Evolutionary conservation across 2,888 invertebrate species (phyloP).

Genomic region (Limenitis camilla): DNA sequence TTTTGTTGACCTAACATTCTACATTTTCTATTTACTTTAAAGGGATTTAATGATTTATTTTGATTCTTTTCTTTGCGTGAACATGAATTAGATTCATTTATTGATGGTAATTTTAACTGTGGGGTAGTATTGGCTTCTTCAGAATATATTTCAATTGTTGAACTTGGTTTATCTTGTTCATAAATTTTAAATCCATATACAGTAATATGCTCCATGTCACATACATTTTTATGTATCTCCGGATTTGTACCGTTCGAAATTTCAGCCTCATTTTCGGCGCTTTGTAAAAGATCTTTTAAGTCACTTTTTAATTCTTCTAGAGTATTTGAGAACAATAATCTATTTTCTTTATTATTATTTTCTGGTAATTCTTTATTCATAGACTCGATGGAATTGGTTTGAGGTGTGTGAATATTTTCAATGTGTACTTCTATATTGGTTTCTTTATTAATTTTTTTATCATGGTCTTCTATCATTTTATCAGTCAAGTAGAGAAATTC

Average conservation of each 20-base stretch:
- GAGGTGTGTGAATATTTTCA: slow-evolving; percentile 53
- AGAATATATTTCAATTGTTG: slow-evolving; percentile 20
- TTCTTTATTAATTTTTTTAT: slow-evolving; percentile 31
- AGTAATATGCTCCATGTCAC: slow-evolving; percentile 62
- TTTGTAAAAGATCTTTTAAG: slow-evolving; percentile 46
- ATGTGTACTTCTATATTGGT: slow-evolving; percentile 33
- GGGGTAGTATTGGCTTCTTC: background rate
- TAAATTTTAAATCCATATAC: slow-evolving; percentile 52
- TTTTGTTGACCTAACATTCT: slow-evolving; percentile 48
- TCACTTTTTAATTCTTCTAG: slow-evolving; percentile 53
- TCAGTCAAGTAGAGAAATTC: slow-evolving; percentile 63
- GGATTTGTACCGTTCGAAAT: slow-evolving; percentile 24
- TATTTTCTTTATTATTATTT: slow-evolving; percentile 20
- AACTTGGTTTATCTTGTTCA: slow-evolving; percentile 37
- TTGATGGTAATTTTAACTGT: slow-evolving; percentile 52
- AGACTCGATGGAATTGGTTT: slow-evolving; percentile 56
- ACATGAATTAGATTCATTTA: slow-evolving; percentile 48
- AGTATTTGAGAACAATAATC: slow-evolving; percentile 47
- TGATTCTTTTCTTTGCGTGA: slow-evolving; percentile 38
- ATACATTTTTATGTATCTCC: slow-evolving; percentile 36
- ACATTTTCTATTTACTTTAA: slow-evolving; percentile 45
- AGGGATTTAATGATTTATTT: slow-evolving; percentile 43
- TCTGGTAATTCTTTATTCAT: slow-evolving; percentile 34
- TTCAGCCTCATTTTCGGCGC: slow-evolving; percentile 34
- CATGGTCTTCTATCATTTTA: slow-evolving; percentile 43